These are phyloP conservation scores for Bellardia bayeri DNA, from an alignment of 2,888 invertebrate genomes.

Conservation along the genomic window DNA sequence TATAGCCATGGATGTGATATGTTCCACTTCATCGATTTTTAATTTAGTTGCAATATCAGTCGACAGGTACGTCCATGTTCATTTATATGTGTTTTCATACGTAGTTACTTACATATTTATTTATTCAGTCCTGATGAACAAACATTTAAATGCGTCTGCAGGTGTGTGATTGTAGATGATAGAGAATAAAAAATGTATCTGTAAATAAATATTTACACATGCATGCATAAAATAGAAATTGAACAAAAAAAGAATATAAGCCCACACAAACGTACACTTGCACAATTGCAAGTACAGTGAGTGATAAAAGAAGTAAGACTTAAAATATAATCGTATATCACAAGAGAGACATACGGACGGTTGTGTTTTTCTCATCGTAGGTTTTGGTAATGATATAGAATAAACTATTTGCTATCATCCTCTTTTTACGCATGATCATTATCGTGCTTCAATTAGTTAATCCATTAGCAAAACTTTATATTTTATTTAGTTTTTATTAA, in stretches of 20 bases:
- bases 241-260: background rate
- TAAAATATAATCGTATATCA: too few relatives aligned
- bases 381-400: too few relatives aligned
- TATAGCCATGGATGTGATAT: conserved; percentile 98
- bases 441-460: too few relatives aligned
- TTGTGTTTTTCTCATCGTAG: too few relatives aligned
- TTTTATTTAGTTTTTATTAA: too few relatives aligned
- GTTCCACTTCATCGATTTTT: conserved; percentile 98
- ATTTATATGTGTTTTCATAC: conserved; percentile 10
- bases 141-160: conserved; percentile 12
- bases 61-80: conserved; percentile 91
- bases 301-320: background rate
- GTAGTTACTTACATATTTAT: background rate
- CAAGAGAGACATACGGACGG: too few relatives aligned
- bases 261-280: background rate
- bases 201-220: conserved; percentile 57
- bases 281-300: background rate
- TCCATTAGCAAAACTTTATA: too few relatives aligned
- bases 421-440: too few relatives aligned
- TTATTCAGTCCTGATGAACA: conserved; percentile 28
- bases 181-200: conserved; percentile 28
- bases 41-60: conserved; percentile 98
- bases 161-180: conserved; percentile 17
- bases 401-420: too few relatives aligned
- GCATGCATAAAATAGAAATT: conserved; percentile 15